Evolutionary conservation across 2,888 invertebrate species (phyloP).

Genomic region (Panopea generosa): DNA sequence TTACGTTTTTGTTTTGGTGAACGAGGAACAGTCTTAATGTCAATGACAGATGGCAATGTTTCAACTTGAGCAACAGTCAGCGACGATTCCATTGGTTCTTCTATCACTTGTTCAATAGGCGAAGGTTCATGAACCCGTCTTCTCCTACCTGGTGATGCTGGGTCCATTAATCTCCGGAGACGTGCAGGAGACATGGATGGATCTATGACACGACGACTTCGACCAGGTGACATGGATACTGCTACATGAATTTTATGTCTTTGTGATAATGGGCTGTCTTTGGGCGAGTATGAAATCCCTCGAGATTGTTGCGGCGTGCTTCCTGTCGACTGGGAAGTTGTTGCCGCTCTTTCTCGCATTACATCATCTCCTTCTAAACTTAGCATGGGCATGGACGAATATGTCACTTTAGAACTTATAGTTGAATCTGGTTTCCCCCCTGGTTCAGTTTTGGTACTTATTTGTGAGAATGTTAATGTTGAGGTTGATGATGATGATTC

Average conservation of each 20-base stretch:
- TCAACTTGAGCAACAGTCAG: constrained; percentile 54
- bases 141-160: constrained; percentile 45
- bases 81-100: constrained; percentile 56
- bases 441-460: constrained; percentile 49
- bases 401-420: constrained; percentile 67
- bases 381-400: constrained; percentile 76
- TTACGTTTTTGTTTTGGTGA: constrained; percentile 67
- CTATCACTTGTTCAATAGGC: constrained; percentile 52
- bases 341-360: constrained; percentile 68
- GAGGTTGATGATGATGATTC: constrained; percentile 69
- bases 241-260: constrained; percentile 66
- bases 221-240: constrained; percentile 64
- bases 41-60: constrained; percentile 33
- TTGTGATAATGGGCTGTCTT: constrained; percentile 54
- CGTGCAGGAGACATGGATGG: constrained; percentile 56
- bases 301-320: constrained; percentile 16
- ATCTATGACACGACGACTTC: constrained; percentile 52
- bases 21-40: constrained; percentile 41
- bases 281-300: constrained; percentile 35
- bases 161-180: constrained; percentile 49
- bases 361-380: constrained; percentile 63
- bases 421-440: constrained; percentile 70
- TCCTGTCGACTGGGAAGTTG: constrained; percentile 50
- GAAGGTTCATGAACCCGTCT: constrained; percentile 50
- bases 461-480: constrained; percentile 61